Evolutionary conservation across 2,797 vertebrate species (phyloP).

Genomic region (Sphenopsis melanotis): DNA sequence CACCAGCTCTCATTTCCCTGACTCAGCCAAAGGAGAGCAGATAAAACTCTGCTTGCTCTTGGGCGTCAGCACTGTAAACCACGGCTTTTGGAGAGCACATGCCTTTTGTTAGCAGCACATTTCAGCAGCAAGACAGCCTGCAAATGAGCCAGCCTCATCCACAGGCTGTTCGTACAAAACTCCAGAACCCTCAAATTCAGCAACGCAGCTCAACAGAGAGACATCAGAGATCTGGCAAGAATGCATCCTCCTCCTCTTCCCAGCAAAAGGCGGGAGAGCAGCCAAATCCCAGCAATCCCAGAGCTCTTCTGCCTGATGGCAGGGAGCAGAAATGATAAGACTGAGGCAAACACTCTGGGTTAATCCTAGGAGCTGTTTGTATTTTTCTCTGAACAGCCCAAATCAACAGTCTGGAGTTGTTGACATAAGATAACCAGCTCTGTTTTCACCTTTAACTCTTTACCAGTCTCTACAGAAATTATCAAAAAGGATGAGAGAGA

Average conservation of each 20-base stretch:
- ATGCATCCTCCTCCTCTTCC: fast-evolving
- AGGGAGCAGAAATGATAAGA: not conserved
- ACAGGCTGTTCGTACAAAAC: not conserved
- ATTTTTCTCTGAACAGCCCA: not conserved
- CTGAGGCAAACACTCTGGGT: not conserved
- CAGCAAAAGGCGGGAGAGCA: fast-evolving
- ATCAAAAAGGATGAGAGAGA: not conserved
- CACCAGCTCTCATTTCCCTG: not conserved
- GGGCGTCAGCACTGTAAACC: not conserved
- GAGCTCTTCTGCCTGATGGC: not conserved
- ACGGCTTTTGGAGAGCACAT: not conserved
- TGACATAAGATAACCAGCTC: not conserved
- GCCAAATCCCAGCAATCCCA: not conserved
- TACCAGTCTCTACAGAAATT: not conserved
- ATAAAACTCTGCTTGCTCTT: not conserved
- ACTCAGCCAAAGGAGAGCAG: not conserved
- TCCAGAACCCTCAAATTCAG: fast-evolving
- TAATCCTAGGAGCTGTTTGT: not conserved
- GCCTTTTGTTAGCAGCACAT: not conserved
- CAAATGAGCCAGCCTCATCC: not conserved
- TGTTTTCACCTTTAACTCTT: not conserved
- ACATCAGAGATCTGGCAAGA: fast-evolving
- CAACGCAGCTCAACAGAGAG: not conserved
- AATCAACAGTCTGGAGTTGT: not conserved
- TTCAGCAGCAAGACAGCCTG: not conserved